Conservation (phyloP, 2,113 vertebrate genomes). For the Spheniscus mendiculus region DNA sequence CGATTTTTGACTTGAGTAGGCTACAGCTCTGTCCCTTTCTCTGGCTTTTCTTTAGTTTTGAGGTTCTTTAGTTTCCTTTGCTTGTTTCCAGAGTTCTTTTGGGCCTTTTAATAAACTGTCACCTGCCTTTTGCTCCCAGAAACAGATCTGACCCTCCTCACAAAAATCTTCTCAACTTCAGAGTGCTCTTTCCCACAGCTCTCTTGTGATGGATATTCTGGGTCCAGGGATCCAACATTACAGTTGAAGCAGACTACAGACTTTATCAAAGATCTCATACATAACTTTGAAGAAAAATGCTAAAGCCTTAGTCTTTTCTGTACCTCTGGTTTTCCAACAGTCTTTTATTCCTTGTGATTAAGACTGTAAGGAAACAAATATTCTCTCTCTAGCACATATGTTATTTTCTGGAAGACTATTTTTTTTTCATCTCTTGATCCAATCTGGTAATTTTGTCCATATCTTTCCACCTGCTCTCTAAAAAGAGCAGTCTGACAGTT, state of each 20-base stretch:
- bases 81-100: not conserved
- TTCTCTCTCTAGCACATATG: not conserved
- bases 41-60: not conserved
- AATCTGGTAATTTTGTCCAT: not conserved
- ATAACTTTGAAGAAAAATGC: not conserved
- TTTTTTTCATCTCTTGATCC: not conserved
- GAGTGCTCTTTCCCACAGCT: not conserved
- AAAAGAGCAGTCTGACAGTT: constrained; percentile 3
- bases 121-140: not conserved
- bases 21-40: not conserved
- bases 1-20: not conserved
- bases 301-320: not conserved
- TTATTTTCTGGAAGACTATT: not conserved
- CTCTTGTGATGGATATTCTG: not conserved
- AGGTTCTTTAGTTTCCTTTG: not conserved
- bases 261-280: not conserved
- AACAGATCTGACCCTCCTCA: not conserved
- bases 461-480: not conserved
- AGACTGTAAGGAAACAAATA: not conserved
- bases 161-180: not conserved
- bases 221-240: not conserved
- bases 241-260: not conserved
- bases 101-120: not conserved
- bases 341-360: not conserved
- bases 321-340: not conserved